Evolutionary conservation across 2,888 invertebrate genomes (phyloP), one percentile per base, ranked within the genome.

Genomic region (Nephrocerus scutellatus): DNA sequence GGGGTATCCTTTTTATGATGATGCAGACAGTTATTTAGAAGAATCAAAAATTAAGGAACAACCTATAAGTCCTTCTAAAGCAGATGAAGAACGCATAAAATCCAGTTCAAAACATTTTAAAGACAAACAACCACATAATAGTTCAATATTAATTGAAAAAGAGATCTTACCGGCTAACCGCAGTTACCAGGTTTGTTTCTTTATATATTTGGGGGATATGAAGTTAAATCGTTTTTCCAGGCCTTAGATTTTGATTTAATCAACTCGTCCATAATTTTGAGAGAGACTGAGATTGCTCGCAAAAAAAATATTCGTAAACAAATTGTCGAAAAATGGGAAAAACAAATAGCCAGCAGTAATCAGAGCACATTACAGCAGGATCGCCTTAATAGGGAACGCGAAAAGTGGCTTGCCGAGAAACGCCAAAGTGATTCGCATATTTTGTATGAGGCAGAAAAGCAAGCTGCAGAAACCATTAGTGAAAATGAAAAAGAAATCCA

Each of bases 241-340:
- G 52, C 20, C 24, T 40, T 43, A 29, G 54, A 46, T 41, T 56
- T 43, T 42, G 53, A 33, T 47, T 53, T 51, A 4, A 51, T 65
- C 1, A 60, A 56, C 33, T 51, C 52, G 3, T 55, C 53, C 16
- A 46, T 62, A 4, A 29, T 56, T 1, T 46, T 55, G 6, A 54
- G 55, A 0, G 56, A 60, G 23, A 41, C 60, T 4, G 53, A 53
- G 13, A 48, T 55, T 14, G 48, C 51, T 6, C 54, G 60, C 3
- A 59, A 56, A 8, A 55, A 53, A 8, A 52, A 50, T 0, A 54
- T 62, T 20, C 53, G 53, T 4, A 39, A 47, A n/a, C 39, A 49
- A 31, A 30, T 54, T 2, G 19, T 43, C 51, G 65, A 36, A 58
- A 66, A 50, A 68, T 72, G 47, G 63, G 63, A 57, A 48, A 42